Percentiles rank a stretch among this genome's conserved stretches.
phyloP scores from a whole-genome alignment of 2,888 invertebrate species.

The Arrhopalites spinosus region DNA sequence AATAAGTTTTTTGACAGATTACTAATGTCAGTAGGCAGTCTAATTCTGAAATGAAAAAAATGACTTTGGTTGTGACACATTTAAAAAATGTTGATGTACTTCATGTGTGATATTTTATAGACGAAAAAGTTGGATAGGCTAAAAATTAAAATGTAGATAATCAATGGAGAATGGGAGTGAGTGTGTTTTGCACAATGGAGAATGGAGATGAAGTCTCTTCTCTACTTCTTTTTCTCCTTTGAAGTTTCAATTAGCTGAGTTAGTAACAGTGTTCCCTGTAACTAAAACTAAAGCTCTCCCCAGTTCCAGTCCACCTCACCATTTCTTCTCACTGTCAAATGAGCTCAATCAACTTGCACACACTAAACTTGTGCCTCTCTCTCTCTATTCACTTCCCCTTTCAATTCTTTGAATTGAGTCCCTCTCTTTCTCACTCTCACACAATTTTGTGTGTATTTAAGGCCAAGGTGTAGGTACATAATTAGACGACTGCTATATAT shows the following conservation, averaged over 20 bases:
- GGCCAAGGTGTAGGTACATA: neutral
- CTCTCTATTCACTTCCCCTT: neutral
- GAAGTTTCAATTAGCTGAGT: conserved; percentile 34
- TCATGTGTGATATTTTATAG: too few relatives aligned
- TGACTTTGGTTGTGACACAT: too few relatives aligned
- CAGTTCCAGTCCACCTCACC: conserved; percentile 12
- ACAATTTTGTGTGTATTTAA: neutral
- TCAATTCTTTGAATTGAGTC: neutral
- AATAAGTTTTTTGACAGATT: too few relatives aligned
- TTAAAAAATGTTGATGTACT: too few relatives aligned
- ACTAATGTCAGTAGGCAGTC: too few relatives aligned
- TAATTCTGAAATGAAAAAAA: too few relatives aligned
- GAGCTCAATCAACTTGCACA: conserved; percentile 28
- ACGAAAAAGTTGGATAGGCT: too few relatives aligned
- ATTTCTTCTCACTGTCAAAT: conserved; percentile 35
- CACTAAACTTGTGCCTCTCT: neutral
- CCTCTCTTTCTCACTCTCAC: neutral
- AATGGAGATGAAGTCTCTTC: neutral
- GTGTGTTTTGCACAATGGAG: too few relatives aligned
- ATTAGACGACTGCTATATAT: conserved; percentile 6
- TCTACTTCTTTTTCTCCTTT: neutral
- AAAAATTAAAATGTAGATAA: too few relatives aligned
- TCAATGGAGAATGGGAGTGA: too few relatives aligned
- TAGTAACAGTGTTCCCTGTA: neutral
- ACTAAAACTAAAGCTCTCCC: conserved; percentile 24